These are phyloP conservation scores for Mimumesa dahlbomi DNA, from an alignment of 2,888 invertebrate genomes.

Conservation along the genomic window DNA sequence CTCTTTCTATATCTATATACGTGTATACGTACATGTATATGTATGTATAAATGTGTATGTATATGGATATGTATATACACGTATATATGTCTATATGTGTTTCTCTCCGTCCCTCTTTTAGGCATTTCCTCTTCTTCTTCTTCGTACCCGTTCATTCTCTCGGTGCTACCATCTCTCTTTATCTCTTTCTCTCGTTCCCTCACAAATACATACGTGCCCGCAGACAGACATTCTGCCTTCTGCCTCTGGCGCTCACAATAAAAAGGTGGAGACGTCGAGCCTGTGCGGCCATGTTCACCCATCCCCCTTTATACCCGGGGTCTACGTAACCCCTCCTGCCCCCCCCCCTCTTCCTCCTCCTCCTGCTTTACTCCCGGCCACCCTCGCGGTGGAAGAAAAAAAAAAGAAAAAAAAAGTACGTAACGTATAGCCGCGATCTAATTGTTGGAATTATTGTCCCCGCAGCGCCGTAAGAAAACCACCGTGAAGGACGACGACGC, in stretches of 20 bases:
- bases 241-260: slow-evolving; percentile 78
- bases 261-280: slow-evolving; percentile 79
- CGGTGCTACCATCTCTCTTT: slow-evolving; percentile 2
- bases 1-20: slow-evolving; percentile 12
- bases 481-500: slow-evolving; percentile 25
- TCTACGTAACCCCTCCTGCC: slow-evolving; percentile 34
- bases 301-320: slow-evolving; percentile 64
- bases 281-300: slow-evolving; percentile 77
- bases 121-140: slow-evolving; percentile 6
- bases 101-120: slow-evolving; percentile 10
- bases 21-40: no score
- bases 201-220: slow-evolving; percentile 22
- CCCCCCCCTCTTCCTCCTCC: slow-evolving; percentile 36
- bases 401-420: slow-evolving; percentile 60
- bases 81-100: slow-evolving; percentile 16
- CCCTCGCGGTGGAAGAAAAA: slow-evolving; percentile 55
- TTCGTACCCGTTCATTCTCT: slow-evolving; percentile 20
- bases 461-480: slow-evolving; percentile 61
- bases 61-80: no score
- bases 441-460: slow-evolving; percentile 73
- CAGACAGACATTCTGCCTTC: slow-evolving; percentile 69
- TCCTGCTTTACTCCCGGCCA: slow-evolving; percentile 49
- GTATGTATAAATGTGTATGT: no score
- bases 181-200: slow-evolving; percentile 6
- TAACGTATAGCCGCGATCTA: slow-evolving; percentile 72